Evolutionary conservation across 2,113 vertebrate species (phyloP), one percentile per base, ranked within the genome.

Genomic region (Sylvia atricapilla): DNA sequence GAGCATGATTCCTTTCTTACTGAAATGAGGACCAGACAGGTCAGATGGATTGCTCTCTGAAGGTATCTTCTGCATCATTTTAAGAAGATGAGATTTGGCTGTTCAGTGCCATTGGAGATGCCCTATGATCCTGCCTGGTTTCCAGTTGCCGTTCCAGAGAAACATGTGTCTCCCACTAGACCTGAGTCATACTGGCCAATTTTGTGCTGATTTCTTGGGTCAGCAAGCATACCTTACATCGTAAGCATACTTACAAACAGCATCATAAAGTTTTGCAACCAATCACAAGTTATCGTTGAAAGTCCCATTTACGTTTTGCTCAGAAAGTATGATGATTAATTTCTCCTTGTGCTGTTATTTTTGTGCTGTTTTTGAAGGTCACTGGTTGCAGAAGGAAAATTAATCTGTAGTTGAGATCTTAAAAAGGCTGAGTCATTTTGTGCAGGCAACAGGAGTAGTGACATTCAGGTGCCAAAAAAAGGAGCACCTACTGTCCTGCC

Each of bases 81-180:
- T 43, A 21, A 27, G 8, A 46, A 21, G 9, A n/a, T 33, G 44
- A 43, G 12, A 20, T 55, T 79, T 0, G 0, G 1, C 15, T 79
- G 4, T 30, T 59, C 22, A 22, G 15, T 37, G 37, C 7, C 31
- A 16, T 25, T 43, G 58, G 41, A 86, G 27, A 24, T 23, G 3
- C 3, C 22, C 6, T 58, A 30, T 30, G 17, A 31, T 64, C 11
- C 24, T 41, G 27, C 6, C 4, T 63, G 33, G 1, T 47, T 60
- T 77, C 46, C n/a, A 66, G 23, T 12, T 77, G 16, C 35, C 16
- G 12, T 39, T 89, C 21, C 15, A 37, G 43, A 78, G 37, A 63
- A 43, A 2, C 3, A 0, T 22, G 25, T n/a, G 5, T 52, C 5
- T 85, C 16, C 33, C 8, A 23, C 21, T 64, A 43, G 6, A 27